Percentiles rank a stretch among this genome's conserved stretches.
Conservation (phyloP, 1,140 invertebrate genomes). For the Notospermus geniculatus region DNA sequence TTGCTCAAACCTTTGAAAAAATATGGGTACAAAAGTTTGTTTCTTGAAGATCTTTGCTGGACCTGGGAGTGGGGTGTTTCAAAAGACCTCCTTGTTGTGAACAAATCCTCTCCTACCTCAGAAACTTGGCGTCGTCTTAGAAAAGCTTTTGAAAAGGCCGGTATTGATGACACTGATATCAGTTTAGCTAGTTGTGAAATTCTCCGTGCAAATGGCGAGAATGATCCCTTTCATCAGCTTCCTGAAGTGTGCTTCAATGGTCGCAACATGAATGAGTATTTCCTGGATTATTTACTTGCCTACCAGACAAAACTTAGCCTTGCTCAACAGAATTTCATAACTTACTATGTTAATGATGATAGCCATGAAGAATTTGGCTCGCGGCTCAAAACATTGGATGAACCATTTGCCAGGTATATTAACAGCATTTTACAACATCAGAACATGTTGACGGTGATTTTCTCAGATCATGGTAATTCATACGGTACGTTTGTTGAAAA, state of each 20-base stretch:
- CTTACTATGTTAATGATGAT: constrained; percentile 39
- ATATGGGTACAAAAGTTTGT: constrained; percentile 41
- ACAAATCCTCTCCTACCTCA: constrained; percentile 26
- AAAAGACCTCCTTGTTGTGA: constrained; percentile 43
- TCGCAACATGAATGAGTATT: constrained; percentile 45
- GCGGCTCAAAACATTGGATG: constrained; percentile 45
- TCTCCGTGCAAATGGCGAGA: constrained; percentile 32
- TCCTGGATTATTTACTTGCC: constrained; percentile 40
- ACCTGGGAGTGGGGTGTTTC: constrained; percentile 50
- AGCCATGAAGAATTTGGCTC: constrained; percentile 46
- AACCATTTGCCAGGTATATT: constrained; percentile 32
- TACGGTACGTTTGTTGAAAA: constrained; percentile 43
- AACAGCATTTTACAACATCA: constrained; percentile 17
- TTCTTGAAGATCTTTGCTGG: constrained; percentile 51
- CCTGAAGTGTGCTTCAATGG: constrained; percentile 48
- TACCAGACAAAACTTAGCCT: constrained; percentile 31
- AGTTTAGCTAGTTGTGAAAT: constrained; percentile 46
- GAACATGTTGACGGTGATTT: constrained; percentile 45
- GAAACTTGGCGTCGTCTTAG: constrained; percentile 30
- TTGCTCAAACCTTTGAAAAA: constrained; percentile 34
- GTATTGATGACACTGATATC: constrained; percentile 32
- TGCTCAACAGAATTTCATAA: constrained; percentile 29
- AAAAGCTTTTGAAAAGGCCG: constrained; percentile 21
- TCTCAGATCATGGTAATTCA: constrained; percentile 52
- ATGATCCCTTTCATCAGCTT: constrained; percentile 47